These are phyloP conservation scores for Temnothorax longispinosus DNA, from an alignment of 1,140 invertebrate genomes.

Conservation along the genomic window DNA sequence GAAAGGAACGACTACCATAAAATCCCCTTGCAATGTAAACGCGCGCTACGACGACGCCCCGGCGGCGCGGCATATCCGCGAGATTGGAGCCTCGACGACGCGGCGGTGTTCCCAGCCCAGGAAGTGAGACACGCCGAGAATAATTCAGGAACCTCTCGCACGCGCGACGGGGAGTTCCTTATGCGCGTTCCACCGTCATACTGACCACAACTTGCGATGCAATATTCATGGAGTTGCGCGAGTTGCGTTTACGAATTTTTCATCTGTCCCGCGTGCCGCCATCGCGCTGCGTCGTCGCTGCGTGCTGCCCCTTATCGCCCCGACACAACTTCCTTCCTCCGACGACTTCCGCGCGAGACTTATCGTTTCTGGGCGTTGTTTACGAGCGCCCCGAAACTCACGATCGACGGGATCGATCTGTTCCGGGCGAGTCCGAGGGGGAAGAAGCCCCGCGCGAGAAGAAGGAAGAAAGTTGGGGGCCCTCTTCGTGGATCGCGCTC, in stretches of 20 bases:
- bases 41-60: not conserved
- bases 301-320: slow-evolving; percentile 33
- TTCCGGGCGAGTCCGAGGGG: not conserved
- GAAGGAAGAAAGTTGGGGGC: not conserved
- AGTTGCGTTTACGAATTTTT: slow-evolving; percentile 70
- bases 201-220: slow-evolving; percentile 66
- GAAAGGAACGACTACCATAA: slow-evolving; percentile 49
- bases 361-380: slow-evolving; percentile 10
- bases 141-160: slow-evolving; percentile 63
- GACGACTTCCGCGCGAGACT: not conserved
- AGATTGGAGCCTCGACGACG: slow-evolving; percentile 60
- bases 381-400: slow-evolving; percentile 21
- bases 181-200: not conserved
- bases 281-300: not conserved
- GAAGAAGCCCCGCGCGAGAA: not conserved
- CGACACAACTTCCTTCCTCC: not conserved
- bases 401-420: slow-evolving; percentile 47
- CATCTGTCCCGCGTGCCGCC: slow-evolving; percentile 20
- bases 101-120: slow-evolving; percentile 25
- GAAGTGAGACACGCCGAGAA: slow-evolving; percentile 64
- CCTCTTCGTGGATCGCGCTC: slow-evolving; percentile 24
- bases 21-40: slow-evolving; percentile 59
- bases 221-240: slow-evolving; percentile 67
- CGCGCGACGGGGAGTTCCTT: slow-evolving; percentile 14
- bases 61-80: slow-evolving; percentile 40